Evolutionary conservation across 2,797 vertebrate species (phyloP).

Genomic region (Psittacula derbiana): DNA sequence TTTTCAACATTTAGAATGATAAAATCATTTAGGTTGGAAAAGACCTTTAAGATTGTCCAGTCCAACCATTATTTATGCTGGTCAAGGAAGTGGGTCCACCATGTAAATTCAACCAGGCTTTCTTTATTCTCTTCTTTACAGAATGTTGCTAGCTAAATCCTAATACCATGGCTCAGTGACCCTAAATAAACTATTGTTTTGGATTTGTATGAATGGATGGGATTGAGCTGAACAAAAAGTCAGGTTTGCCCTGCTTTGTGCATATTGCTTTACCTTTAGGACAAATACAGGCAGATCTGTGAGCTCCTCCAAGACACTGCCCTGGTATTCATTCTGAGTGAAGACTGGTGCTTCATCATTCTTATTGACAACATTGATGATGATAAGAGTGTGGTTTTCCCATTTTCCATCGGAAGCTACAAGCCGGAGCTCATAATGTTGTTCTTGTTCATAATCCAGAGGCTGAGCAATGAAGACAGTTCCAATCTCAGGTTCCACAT

Average conservation of each 20-base stretch:
- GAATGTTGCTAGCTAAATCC: background rate
- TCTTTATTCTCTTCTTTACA: background rate
- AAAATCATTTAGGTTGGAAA: background rate
- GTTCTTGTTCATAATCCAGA: conserved; percentile 87
- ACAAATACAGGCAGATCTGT: conserved; percentile 81
- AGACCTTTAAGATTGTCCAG: background rate
- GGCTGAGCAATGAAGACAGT: conserved; percentile 84
- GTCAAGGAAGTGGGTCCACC: background rate
- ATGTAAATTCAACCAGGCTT: background rate
- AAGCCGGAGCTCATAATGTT: conserved; percentile 81
- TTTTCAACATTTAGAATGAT: background rate
- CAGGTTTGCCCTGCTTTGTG: background rate
- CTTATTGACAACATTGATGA: conserved; percentile 83
- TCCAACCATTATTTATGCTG: accelerated
- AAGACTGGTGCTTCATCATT: conserved; percentile 90
- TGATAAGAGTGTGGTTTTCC: conserved; percentile 87
- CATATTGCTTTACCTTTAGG: conserved; percentile 78
- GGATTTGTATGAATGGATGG: background rate
- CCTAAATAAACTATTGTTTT: background rate
- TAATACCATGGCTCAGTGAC: background rate
- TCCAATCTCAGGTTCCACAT: conserved; percentile 87
- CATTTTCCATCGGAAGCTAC: conserved; percentile 91
- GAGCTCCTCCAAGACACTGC: conserved; percentile 82
- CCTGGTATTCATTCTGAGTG: conserved; percentile 82
- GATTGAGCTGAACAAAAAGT: background rate